Conservation (phyloP, 2,888 invertebrate genomes). For the Phyllotreta striolata region DNA sequence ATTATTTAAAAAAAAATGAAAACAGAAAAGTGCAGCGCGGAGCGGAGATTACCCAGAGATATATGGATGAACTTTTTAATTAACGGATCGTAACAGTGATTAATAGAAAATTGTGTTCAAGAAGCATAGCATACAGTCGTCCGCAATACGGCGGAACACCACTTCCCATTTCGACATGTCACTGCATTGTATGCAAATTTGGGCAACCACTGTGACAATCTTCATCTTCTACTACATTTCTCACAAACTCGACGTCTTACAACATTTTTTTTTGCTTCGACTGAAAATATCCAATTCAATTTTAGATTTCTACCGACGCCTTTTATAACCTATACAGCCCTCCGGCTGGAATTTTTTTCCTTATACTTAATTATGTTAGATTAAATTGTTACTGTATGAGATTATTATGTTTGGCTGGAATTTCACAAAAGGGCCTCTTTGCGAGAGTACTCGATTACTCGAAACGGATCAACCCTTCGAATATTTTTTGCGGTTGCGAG, state of each 20-base stretch:
- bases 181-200: constrained; percentile 63
- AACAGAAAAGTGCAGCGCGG: constrained; percentile 49
- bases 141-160: constrained; percentile 56
- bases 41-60: constrained; percentile 53
- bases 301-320: too few species aligned
- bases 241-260: constrained; percentile 42
- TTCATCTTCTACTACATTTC: constrained; percentile 51
- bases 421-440: too few species aligned
- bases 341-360: too few species aligned
- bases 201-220: constrained; percentile 62
- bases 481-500: constrained; percentile 38
- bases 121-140: constrained; percentile 54
- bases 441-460: too few species aligned
- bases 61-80: constrained; percentile 60
- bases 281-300: not conserved
- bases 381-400: too few species aligned
- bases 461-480: constrained; percentile 12
- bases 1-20: constrained; percentile 44
- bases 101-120: constrained; percentile 60
- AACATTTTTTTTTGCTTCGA: constrained; percentile 31
- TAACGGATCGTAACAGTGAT: constrained; percentile 62
- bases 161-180: constrained; percentile 63
- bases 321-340: too few species aligned
- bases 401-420: too few species aligned
- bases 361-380: too few species aligned